phyloP scores from a whole-genome alignment of 2,797 vertebrate species.

The Macrochelys suwanniensis region DNA sequence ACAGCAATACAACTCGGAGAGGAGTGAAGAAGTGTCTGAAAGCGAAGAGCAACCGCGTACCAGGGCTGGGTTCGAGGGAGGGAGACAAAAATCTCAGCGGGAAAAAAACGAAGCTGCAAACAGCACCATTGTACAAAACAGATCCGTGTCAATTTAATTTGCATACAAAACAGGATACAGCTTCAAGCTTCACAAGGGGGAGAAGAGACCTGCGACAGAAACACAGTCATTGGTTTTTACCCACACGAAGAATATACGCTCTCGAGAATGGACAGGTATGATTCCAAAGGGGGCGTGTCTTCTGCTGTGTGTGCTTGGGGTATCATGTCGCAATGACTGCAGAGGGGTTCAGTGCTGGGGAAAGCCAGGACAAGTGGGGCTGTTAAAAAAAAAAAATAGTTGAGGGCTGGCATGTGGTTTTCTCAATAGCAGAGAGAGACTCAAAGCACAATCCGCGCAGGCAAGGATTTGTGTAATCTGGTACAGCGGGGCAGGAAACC shows the following conservation, averaged over 20 bases:
- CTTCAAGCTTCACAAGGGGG: not conserved
- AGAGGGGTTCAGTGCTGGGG: accelerated
- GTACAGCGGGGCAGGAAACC: not conserved
- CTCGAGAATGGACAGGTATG: accelerated
- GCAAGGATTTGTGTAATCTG: not conserved
- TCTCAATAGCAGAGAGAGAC: not conserved
- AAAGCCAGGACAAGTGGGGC: accelerated
- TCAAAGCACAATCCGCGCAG: not conserved
- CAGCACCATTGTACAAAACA: not conserved
- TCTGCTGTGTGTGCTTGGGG: accelerated
- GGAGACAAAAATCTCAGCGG: not conserved
- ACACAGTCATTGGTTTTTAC: not conserved
- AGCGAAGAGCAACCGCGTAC: not conserved
- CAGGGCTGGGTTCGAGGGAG: not conserved
- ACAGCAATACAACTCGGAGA: not conserved
- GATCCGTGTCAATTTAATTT: constrained; percentile 16
- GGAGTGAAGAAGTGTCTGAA: not conserved
- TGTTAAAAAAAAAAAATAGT: not conserved
- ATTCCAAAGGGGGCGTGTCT: not conserved
- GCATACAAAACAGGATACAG: constrained; percentile 31
- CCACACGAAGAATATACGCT: accelerated
- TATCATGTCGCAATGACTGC: not conserved
- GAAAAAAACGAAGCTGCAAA: not conserved
- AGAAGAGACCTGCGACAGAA: not conserved
- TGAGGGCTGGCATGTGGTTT: accelerated